phyloP scores from a whole-genome alignment of 1,140 invertebrate species.

The Drosophila lowei region DNA sequence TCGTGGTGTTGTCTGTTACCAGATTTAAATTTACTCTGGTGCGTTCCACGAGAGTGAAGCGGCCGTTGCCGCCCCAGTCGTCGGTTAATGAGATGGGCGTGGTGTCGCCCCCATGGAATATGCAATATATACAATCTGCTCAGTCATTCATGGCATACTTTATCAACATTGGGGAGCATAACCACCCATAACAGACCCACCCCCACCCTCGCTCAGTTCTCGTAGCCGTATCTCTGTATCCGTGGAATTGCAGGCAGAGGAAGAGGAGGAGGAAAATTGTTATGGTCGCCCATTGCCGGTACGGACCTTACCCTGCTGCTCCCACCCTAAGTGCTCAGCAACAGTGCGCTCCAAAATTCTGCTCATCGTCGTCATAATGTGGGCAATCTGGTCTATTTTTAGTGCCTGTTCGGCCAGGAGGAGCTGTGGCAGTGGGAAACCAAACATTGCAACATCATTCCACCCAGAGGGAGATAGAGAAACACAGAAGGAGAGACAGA shows the following conservation, averaged over 20 bases:
- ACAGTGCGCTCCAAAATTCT: constrained; percentile 49
- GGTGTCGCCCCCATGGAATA: constrained; percentile 25
- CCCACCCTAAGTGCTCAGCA: constrained; percentile 25
- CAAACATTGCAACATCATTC: constrained; percentile 36
- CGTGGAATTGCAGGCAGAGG: background rate
- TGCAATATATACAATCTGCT: constrained; percentile 52
- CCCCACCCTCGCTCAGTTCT: background rate
- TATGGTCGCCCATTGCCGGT: constrained; percentile 41
- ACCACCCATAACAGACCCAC: constrained; percentile 1
- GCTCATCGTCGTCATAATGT: constrained; percentile 64
- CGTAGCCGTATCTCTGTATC: background rate
- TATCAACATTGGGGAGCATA: constrained; percentile 55
- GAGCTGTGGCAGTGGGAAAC: constrained; percentile 8
- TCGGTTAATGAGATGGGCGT: constrained; percentile 42
- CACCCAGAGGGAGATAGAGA: constrained; percentile 15
- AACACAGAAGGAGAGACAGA: background rate
- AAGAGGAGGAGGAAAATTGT: constrained; percentile 55
- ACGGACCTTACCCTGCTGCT: constrained; percentile 8
- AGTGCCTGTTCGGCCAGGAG: constrained; percentile 46
- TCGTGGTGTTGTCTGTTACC: constrained; percentile 30
- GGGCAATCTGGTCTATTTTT: constrained; percentile 80
- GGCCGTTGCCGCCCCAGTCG: constrained; percentile 6
- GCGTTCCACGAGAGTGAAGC: constrained; percentile 29
- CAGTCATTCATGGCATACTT: constrained; percentile 80
- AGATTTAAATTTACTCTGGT: constrained; percentile 60